Evolutionary conservation across 2,888 invertebrate species (phyloP), one percentile per base, ranked within the genome.

Genomic region (Pantelozetes paolii): DNA sequence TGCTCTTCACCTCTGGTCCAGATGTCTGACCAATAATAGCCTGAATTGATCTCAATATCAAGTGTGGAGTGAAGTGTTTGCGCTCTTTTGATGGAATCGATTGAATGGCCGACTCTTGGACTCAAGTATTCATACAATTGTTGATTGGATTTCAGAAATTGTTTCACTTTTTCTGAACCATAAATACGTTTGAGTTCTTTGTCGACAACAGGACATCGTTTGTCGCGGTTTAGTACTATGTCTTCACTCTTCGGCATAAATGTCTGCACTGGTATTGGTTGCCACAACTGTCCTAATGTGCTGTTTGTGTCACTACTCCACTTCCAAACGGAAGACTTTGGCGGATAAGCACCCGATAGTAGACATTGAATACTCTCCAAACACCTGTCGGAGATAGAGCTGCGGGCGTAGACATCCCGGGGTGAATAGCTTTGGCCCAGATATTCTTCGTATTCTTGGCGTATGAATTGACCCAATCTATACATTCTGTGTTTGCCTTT

Each of bases 401-500:
- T 74, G 13, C 71, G 26, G 23, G 48, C 40, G 26, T 71, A 48
- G 1, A 71, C 71, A 11, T 74, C 71, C 9, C 59, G 71, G 15
- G 71, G 76, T 23, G 48, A 67, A 36, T 42, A 48, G 3, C 50
- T 36, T 9, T 69, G 28, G 9, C 42, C 69, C 13, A 75, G 30
- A 69, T 50, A 73, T 1, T 8, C 3, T 23, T 23, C 8, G 28
- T 76, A 76, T 26, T 36, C 59, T 1, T 42, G n/a, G 18, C 74
- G 54, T 20, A 72, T 40, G 20, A 45, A 71, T 72, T 67, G n/a
- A 32, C 76, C 76, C 18, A 72, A 30, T 67, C 36, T 40, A 67
- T 72, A 76, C 69, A 74, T 20, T 40, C 76, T 42, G 9, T 72
- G 26, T 36, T 75, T 74, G 20, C 75, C 74, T 20, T 54, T 50